A percentile compares a stretch with the other conserved stretches of the same genome.
Conservation (phyloP, 1,140 invertebrate species). For the Belonocnema kinseyi region DNA sequence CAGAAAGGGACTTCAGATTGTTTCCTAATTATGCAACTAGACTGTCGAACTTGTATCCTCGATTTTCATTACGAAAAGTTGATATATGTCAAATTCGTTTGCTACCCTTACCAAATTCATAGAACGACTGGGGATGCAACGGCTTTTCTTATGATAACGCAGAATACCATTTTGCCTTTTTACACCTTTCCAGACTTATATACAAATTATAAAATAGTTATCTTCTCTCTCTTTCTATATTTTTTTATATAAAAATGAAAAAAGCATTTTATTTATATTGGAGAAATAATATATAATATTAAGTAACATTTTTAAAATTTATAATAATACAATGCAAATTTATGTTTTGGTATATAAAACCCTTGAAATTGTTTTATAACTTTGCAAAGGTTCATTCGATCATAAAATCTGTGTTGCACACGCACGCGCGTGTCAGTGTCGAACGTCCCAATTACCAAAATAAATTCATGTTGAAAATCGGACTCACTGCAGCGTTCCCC, state of each 20-base stretch:
- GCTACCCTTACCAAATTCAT: background rate
- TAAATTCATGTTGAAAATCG: slow-evolving; percentile 35
- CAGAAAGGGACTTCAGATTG: background rate
- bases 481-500: slow-evolving; percentile 1
- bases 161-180: too few species aligned
- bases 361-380: background rate
- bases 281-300: too few species aligned
- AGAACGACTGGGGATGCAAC: background rate
- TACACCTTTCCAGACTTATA: too few species aligned
- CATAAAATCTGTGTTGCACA: slow-evolving; percentile 37
- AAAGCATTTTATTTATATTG: too few species aligned
- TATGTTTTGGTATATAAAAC: background rate
- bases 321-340: background rate
- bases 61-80: too few species aligned
- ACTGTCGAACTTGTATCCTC: slow-evolving; percentile 39
- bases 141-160: too few species aligned
- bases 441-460: slow-evolving; percentile 42
- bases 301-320: background rate
- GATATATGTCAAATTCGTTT: background rate
- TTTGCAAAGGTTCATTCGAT: background rate
- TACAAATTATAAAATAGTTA: too few species aligned
- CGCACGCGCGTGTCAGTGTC: slow-evolving; percentile 12
- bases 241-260: too few species aligned
- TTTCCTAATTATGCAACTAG: background rate
- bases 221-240: too few species aligned